These are phyloP conservation scores for Chrysochloris asiatica DNA, from an alignment of 2,113 vertebrate genomes.

Conservation along the genomic window DNA sequence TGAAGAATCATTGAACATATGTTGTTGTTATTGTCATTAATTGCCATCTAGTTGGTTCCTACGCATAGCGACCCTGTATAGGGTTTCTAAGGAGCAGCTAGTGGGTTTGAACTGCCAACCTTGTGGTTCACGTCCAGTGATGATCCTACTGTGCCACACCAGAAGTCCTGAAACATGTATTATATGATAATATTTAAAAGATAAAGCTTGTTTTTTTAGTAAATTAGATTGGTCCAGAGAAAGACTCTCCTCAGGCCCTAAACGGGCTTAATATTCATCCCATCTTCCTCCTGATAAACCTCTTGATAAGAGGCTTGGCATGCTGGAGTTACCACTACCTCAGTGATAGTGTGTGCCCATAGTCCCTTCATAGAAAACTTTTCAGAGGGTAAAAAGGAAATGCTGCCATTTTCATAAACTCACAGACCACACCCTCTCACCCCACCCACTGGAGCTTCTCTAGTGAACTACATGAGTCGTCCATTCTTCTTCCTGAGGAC, in stretches of 20 bases:
- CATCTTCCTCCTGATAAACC: not conserved
- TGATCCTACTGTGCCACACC: too few relatives aligned
- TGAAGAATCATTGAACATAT: not conserved
- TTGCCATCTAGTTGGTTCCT: too few relatives aligned
- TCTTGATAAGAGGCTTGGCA: not conserved
- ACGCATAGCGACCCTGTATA: too few relatives aligned
- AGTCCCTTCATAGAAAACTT: not conserved
- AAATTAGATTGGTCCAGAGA: not conserved
- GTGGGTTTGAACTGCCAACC: too few relatives aligned
- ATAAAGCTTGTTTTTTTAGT: not conserved
- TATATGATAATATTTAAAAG: not conserved
- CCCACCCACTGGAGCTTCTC: not conserved
- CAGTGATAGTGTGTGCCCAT: not conserved
- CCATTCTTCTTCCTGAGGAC: not conserved
- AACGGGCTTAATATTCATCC: not conserved
- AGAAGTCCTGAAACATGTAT: not conserved
- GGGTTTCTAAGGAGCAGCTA: too few relatives aligned
- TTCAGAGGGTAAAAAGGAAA: not conserved
- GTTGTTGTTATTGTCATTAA: too few relatives aligned
- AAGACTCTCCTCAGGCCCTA: not conserved
- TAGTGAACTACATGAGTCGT: not conserved
- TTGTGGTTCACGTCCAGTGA: too few relatives aligned
- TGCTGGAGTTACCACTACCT: not conserved
- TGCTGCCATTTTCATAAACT: not conserved
- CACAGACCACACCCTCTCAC: not conserved